Evolutionary conservation across 2,888 invertebrate genomes (phyloP), one percentile per base, ranked within the genome.

Genomic region (Agrotis clavis): DNA sequence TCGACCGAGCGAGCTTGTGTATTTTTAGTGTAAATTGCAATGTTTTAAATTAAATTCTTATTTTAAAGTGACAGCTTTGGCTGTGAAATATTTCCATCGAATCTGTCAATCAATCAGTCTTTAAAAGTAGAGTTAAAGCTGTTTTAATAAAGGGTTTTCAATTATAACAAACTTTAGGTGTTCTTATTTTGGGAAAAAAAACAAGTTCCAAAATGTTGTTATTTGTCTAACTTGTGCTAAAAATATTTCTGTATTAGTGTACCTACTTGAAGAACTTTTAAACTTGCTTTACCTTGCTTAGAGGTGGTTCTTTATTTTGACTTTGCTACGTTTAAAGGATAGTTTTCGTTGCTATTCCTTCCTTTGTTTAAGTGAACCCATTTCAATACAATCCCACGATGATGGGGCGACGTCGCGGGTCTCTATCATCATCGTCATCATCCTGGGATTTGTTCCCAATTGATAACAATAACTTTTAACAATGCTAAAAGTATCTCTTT

Each of bases 1-100:
- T 77, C 73, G 83, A 86, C 83, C 79, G 74, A 73, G 70, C 62
- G 60, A 77, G 74, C 79, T 81, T 79, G 77, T 75, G 66, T 81
- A 72, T 80, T 82, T 86, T 84, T 82, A 67, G 70, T 54, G 54
- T 61, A 81, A 62, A 77, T 74, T 67, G 73, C 72, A 67, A 61
- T 51, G 61, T 65, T 83, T 74, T 25, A 74, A 77, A 68, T 71
- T 67, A 56, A 63, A 69, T 61, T 54, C 21, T 18, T 47, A 2
- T 1, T 11, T 60, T 56, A 16, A 30, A 3, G 4, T 14, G 51
- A 13, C 1, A 13, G 48, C 2, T 18, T 13, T 45, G 2, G 14
- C 41, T 41, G 41, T 41, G 41, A 41, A 41, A 41, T 14, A 4
- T 1, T 63, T 47, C 30, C 7, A 14, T 11, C 13, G 6, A 13